These are phyloP conservation scores for Netelia inedita DNA, from an alignment of 2,888 invertebrate species.

Conservation along the genomic window DNA sequence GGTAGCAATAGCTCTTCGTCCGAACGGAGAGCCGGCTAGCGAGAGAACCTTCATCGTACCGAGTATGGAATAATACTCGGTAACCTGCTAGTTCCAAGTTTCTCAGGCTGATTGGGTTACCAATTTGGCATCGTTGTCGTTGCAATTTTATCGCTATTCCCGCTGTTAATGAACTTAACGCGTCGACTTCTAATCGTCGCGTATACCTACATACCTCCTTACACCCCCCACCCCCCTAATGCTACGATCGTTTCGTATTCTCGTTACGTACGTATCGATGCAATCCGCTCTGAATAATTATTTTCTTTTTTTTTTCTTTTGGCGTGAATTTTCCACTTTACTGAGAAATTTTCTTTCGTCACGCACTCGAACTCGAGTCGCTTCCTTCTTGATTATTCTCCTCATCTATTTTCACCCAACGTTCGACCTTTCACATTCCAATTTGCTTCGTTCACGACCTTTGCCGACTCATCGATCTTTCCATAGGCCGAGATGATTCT, in stretches of 20 bases:
- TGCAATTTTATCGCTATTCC: conserved; percentile 39
- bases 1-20: conserved; percentile 5
- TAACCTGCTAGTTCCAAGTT: conserved; percentile 51
- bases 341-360: conserved; percentile 21
- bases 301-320: conserved; percentile 22
- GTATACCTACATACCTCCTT: background rate
- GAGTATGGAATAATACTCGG: conserved; percentile 50
- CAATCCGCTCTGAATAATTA: conserved; percentile 1
- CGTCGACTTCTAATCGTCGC: conserved; percentile 59
- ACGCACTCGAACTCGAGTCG: conserved; percentile 26
- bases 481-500: conserved; percentile 36
- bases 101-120: conserved; percentile 63
- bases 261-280: conserved; percentile 12
- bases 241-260: background rate
- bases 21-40: conserved; percentile 27
- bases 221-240: background rate
- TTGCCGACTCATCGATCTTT: conserved; percentile 75
- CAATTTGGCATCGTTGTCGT: conserved; percentile 59
- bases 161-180: conserved; percentile 66
- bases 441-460: conserved; percentile 75
- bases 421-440: conserved; percentile 76
- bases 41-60: conserved; percentile 45
- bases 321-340: conserved; percentile 17
- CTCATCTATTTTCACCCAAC: conserved; percentile 51
- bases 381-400: conserved; percentile 43